Conservation (phyloP, 2,113 vertebrate genomes). For the Struthio camelus region DNA sequence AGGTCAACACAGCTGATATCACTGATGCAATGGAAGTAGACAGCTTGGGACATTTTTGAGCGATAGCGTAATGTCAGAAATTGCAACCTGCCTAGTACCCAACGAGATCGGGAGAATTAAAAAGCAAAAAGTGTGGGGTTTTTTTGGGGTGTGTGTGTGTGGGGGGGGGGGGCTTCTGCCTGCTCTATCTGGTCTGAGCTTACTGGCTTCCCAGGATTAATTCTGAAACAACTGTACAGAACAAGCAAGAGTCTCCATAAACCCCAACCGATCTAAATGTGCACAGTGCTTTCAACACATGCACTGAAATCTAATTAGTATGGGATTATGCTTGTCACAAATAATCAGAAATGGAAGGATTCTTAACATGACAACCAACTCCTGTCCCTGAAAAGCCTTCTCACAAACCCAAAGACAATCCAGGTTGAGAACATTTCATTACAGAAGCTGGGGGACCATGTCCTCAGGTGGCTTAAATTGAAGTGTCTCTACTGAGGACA, state of each 20-base stretch:
- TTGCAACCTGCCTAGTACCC: not conserved
- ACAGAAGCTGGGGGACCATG: accelerated
- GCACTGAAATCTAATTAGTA: slow-evolving; percentile 63
- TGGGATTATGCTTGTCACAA: slow-evolving; percentile 63
- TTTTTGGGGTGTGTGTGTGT: no score
- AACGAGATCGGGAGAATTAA: not conserved
- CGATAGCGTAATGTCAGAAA: not conserved
- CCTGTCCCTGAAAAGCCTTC: slow-evolving; percentile 2
- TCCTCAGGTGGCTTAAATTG: accelerated
- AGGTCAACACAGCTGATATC: slow-evolving; percentile 26
- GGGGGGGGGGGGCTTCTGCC: no score
- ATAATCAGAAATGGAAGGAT: slow-evolving; percentile 11
- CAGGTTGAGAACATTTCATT: not conserved
- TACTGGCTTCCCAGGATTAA: slow-evolving; percentile 39
- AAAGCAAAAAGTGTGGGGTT: not conserved
- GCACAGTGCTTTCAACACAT: slow-evolving; percentile 37
- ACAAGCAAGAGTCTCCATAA: slow-evolving; percentile 1
- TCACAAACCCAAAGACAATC: not conserved
- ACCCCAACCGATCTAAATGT: not conserved
- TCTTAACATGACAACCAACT: not conserved
- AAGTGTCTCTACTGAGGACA: accelerated
- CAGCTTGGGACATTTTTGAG: slow-evolving; percentile 37
- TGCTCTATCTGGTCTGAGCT: slow-evolving; percentile 26
- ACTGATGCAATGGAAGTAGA: slow-evolving; percentile 12
- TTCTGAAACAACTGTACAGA: slow-evolving; percentile 57